These are phyloP conservation scores for Teleiodes luculella DNA, from an alignment of 2,888 invertebrate genomes.

Conservation along the genomic window DNA sequence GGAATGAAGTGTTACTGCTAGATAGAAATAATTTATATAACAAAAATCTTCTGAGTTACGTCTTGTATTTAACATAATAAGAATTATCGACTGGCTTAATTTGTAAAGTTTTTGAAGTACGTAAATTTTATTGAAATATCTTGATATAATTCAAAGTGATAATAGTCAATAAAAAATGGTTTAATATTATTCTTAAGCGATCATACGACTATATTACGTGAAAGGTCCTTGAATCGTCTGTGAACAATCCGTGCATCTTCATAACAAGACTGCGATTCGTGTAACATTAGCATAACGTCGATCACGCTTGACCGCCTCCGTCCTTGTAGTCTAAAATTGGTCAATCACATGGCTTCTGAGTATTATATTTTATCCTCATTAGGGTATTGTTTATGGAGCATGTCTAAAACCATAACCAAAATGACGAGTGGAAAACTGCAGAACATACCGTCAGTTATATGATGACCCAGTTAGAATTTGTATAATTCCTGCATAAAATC, in stretches of 20 bases:
- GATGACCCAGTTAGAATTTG: conserved; percentile 5
- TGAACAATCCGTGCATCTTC: too few relatives aligned
- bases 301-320: background rate
- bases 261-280: too few relatives aligned
- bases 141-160: too few relatives aligned
- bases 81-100: too few relatives aligned
- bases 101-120: too few relatives aligned
- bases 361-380: background rate
- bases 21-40: background rate
- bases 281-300: too few relatives aligned
- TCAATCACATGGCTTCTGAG: background rate
- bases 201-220: too few relatives aligned
- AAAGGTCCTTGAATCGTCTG: background rate
- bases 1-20: background rate
- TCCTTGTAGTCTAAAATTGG: background rate
- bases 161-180: too few relatives aligned
- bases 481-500: conserved; percentile 1
- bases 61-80: too few relatives aligned
- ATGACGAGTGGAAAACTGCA: background rate
- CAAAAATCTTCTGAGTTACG: too few relatives aligned
- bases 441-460: background rate
- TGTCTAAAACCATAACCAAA: background rate
- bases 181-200: too few relatives aligned
- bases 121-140: too few relatives aligned
- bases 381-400: background rate